These are phyloP conservation scores for Macrobrachium rosenbergii DNA, from an alignment of 1,140 invertebrate species.

Conservation along the genomic window DNA sequence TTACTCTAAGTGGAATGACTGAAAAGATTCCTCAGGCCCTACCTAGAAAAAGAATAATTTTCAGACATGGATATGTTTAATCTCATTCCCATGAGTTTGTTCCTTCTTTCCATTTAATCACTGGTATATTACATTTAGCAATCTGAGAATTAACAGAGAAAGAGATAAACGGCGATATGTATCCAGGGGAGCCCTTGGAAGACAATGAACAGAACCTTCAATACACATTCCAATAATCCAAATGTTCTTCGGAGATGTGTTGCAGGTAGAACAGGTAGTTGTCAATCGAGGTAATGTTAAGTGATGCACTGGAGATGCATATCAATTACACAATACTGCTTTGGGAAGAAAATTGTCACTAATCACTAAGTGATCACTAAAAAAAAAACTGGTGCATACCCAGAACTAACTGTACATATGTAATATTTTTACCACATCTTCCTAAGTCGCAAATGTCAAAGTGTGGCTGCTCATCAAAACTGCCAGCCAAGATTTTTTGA, in stretches of 20 bases:
- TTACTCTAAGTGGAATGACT: constrained; percentile 55
- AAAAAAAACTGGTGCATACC: neutral
- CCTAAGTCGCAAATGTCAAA: neutral
- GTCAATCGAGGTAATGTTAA: constrained; percentile 21
- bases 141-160: constrained; percentile 1
- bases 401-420: neutral
- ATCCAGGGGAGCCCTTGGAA: constrained; percentile 53
- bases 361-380: constrained; percentile 15
- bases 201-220: constrained; percentile 46
- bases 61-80: constrained; percentile 56
- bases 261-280: neutral
- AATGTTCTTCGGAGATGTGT: constrained; percentile 12
- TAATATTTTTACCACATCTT: constrained; percentile 18
- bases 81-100: constrained; percentile 54
- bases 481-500: neutral
- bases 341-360: constrained; percentile 32
- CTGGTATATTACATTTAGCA: constrained; percentile 34
- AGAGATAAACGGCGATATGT: constrained; percentile 52
- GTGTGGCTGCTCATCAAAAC: neutral
- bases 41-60: constrained; percentile 23
- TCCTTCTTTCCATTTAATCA: constrained; percentile 37
- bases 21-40: constrained; percentile 49
- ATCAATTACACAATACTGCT: constrained; percentile 47
- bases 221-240: constrained; percentile 36
- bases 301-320: constrained; percentile 50